These are phyloP conservation scores for Macropis europaea DNA, from an alignment of 2,888 invertebrate species.

Conservation along the genomic window DNA sequence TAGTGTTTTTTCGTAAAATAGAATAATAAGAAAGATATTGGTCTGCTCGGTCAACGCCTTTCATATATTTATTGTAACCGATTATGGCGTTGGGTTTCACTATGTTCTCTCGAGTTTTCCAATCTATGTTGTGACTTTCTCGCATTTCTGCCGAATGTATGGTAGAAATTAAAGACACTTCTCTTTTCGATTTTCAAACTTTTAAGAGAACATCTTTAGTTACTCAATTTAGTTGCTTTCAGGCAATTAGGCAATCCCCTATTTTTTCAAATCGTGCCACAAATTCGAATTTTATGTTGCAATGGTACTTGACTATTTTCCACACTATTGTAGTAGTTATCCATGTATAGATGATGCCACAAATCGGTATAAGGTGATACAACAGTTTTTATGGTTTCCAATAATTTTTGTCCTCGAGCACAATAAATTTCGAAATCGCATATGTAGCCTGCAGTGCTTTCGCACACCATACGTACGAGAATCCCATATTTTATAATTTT, in stretches of 20 bases:
- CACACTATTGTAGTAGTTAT: not conserved
- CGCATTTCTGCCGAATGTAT: not conserved
- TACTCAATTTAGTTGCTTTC: not conserved
- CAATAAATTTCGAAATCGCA: not conserved
- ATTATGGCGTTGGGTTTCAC: not conserved
- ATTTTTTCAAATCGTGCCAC: slow-evolving; percentile 12
- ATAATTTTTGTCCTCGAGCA: not conserved
- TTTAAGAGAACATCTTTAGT: not conserved
- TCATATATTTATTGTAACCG: not conserved
- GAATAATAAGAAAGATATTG: slow-evolving; percentile 15
- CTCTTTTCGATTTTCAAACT: not conserved
- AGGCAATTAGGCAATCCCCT: slow-evolving; percentile 4
- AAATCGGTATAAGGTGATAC: not conserved
- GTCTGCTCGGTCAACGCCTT: slow-evolving; percentile 19
- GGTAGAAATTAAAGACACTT: slow-evolving; percentile 10
- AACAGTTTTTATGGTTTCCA: not conserved
- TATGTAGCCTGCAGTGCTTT: slow-evolving; percentile 17
- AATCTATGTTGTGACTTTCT: not conserved
- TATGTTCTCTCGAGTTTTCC: not conserved
- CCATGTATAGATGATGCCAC: not conserved
- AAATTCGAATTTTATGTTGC: not conserved
- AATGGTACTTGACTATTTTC: not conserved
- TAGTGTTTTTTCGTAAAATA: not conserved
- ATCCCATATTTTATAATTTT: slow-evolving; percentile 58
- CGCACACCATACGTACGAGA: slow-evolving; percentile 44